Evolutionary conservation across 2,888 invertebrate genomes (phyloP).

Genomic region (Ephialtes manifestator): DNA sequence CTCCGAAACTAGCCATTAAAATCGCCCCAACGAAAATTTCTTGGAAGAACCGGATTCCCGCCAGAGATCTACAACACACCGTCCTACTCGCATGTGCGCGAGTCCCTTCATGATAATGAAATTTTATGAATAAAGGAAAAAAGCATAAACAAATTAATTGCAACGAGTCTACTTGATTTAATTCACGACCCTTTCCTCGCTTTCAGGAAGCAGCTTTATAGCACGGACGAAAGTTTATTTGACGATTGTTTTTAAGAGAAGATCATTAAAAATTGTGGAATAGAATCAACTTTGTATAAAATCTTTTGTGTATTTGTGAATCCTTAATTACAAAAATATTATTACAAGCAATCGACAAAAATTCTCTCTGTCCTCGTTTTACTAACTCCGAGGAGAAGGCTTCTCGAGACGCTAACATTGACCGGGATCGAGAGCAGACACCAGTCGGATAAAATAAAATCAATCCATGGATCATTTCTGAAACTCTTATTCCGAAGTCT

Average conservation of each 20-base stretch:
- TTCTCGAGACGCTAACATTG: slow-evolving; percentile 60
- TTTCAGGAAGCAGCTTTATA: slow-evolving; percentile 69
- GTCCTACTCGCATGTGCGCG: slow-evolving; percentile 54
- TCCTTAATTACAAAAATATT: no score
- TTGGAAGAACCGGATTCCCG: not conserved
- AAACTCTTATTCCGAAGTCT: slow-evolving; percentile 4
- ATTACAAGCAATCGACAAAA: slow-evolving; percentile 45
- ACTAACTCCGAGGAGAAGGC: slow-evolving; percentile 68
- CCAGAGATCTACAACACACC: slow-evolving; percentile 26
- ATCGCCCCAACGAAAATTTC: not conserved
- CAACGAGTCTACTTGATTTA: slow-evolving; percentile 57
- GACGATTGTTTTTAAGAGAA: slow-evolving; percentile 12
- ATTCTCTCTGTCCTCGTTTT: slow-evolving; percentile 47
- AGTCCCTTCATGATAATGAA: slow-evolving; percentile 8
- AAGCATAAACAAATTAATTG: slow-evolving; percentile 35
- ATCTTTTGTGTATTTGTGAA: slow-evolving; percentile 8
- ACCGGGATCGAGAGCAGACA: slow-evolving; percentile 63
- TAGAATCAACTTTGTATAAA: not conserved
- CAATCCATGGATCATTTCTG: not conserved
- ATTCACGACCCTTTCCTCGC: slow-evolving; percentile 50
- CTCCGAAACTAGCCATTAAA: not conserved
- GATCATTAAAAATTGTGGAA: not conserved
- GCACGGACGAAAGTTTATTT: slow-evolving; percentile 51
- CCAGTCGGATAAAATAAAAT: slow-evolving; percentile 23
- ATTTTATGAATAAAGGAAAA: slow-evolving; percentile 53